These are phyloP conservation scores for Eleginops maclovinus DNA, from an alignment of 2,113 vertebrate species.

Conservation along the genomic window DNA sequence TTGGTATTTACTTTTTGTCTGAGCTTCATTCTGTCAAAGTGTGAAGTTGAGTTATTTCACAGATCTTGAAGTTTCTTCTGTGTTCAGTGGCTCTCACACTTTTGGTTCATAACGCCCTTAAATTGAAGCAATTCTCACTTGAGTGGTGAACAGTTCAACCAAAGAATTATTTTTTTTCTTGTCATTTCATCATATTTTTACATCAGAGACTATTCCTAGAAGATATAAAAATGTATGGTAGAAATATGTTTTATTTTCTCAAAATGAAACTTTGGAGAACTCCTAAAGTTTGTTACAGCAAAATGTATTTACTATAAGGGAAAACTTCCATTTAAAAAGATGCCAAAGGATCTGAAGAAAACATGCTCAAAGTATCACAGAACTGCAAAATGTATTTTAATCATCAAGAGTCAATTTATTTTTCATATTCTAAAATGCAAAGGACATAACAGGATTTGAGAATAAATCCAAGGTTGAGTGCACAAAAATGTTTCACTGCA, in stretches of 20 bases:
- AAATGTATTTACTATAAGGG: neutral
- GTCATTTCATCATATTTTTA: conserved; percentile 5
- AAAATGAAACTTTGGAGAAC: neutral
- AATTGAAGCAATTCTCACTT: conserved; percentile 15
- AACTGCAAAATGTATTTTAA: conserved; percentile 37
- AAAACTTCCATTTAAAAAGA: neutral
- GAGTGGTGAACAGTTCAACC: conserved; percentile 15
- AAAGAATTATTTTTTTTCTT: neutral
- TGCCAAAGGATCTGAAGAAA: neutral
- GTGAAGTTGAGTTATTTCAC: conserved; percentile 17
- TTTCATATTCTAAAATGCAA: conserved; percentile 85
- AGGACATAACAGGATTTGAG: conserved; percentile 89
- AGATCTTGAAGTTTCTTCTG: neutral
- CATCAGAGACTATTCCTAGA: neutral
- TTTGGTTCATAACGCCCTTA: conserved; percentile 13
- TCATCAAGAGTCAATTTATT: conserved; percentile 84
- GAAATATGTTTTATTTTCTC: neutral
- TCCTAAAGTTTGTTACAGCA: neutral
- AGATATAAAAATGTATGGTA: neutral
- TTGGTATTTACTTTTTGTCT: conserved; percentile 4
- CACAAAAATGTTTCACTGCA: conserved; percentile 88
- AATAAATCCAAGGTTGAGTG: conserved; percentile 87
- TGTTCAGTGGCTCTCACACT: conserved; percentile 4
- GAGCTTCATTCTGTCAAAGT: conserved; percentile 1
- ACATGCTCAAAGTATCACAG: conserved; percentile 29